Conservation (phyloP, 2,797 vertebrate genomes). For the Hoplostethus atlanticus region DNA sequence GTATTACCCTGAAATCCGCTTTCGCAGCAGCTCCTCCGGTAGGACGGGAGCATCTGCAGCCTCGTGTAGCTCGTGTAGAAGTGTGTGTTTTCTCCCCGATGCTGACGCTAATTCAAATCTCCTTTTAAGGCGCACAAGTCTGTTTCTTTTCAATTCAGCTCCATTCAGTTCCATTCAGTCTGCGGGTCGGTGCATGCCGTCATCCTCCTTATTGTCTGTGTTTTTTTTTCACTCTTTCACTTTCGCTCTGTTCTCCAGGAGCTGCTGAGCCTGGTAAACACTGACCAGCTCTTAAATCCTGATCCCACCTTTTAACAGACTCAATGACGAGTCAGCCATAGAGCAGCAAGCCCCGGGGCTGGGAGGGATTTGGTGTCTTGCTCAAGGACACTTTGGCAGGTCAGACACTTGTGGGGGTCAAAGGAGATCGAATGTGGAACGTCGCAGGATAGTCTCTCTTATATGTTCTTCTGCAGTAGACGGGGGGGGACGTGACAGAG, state of each 20-base stretch:
- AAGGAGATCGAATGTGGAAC: not conserved
- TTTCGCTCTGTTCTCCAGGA: not conserved
- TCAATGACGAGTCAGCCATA: not conserved
- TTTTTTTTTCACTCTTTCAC: too few relatives aligned
- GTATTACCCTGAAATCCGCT: slow-evolving; percentile 24
- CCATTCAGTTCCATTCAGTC: not conserved
- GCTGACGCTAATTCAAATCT: not conserved
- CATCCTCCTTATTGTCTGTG: not conserved
- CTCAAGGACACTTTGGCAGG: slow-evolving; percentile 13
- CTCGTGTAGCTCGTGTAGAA: slow-evolving; percentile 1
- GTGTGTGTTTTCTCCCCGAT: slow-evolving; percentile 2
- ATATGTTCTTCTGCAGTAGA: slow-evolving; percentile 8
- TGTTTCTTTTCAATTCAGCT: slow-evolving; percentile 1
- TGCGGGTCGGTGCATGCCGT: not conserved
- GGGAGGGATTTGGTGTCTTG: slow-evolving; percentile 10
- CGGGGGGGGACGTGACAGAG: slow-evolving; percentile 39
- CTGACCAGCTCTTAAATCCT: not conserved
- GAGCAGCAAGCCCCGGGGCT: not conserved
- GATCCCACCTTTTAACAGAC: not conserved
- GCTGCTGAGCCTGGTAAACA: not conserved
- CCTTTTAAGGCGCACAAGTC: not conserved
- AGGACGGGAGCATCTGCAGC: slow-evolving; percentile 10
- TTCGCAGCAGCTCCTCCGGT: slow-evolving; percentile 19
- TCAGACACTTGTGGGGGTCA: not conserved
- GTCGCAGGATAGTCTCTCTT: not conserved